Conservation (phyloP, 2,113 vertebrate genomes). For the Apodemus speciosus region DNA sequence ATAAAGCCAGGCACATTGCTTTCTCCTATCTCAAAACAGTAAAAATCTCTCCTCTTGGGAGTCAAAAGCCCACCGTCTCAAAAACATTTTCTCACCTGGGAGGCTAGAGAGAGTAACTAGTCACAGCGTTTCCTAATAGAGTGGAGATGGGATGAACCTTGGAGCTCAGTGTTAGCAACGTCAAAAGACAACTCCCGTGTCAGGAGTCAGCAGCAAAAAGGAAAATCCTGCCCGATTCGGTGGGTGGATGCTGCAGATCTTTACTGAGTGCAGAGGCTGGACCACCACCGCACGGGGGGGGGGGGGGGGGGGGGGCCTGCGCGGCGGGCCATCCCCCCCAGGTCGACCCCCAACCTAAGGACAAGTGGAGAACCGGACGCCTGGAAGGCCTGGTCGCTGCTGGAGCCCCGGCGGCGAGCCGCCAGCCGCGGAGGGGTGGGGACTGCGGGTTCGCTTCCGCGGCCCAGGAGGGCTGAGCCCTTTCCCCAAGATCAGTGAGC, state of each 20-base stretch:
- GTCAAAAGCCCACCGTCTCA: slow-evolving; percentile 46
- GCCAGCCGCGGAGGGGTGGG: slow-evolving; percentile 38
- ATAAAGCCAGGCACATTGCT: slow-evolving; percentile 63
- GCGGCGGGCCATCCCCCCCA: slow-evolving; percentile 2
- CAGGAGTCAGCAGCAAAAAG: slow-evolving; percentile 30
- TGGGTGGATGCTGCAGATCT: slow-evolving; percentile 72
- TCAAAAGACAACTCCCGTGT: slow-evolving; percentile 68
- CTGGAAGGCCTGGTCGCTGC: neutral
- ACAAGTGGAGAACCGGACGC: slow-evolving; percentile 54
- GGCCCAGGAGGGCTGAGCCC: slow-evolving; percentile 4
- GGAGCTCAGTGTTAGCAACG: slow-evolving; percentile 43
- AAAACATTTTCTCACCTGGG: slow-evolving; percentile 68
- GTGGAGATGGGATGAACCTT: slow-evolving; percentile 25
- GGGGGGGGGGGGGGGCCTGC: too few species aligned
- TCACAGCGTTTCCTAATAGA: slow-evolving; percentile 46
- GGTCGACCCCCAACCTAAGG: slow-evolving; percentile 59
- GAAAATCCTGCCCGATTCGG: slow-evolving; percentile 37
- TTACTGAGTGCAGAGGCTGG: slow-evolving; percentile 5
- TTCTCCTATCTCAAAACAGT: neutral
- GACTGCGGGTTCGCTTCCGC: slow-evolving; percentile 55
- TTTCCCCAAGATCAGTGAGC: slow-evolving; percentile 63
- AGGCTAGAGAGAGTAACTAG: neutral
- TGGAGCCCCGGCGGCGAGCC: neutral
- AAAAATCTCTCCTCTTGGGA: slow-evolving; percentile 12
- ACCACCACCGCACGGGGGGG: slow-evolving; percentile 69